Evolutionary conservation across 2,797 vertebrate species (phyloP).

Genomic region (Ceryle rudis): DNA sequence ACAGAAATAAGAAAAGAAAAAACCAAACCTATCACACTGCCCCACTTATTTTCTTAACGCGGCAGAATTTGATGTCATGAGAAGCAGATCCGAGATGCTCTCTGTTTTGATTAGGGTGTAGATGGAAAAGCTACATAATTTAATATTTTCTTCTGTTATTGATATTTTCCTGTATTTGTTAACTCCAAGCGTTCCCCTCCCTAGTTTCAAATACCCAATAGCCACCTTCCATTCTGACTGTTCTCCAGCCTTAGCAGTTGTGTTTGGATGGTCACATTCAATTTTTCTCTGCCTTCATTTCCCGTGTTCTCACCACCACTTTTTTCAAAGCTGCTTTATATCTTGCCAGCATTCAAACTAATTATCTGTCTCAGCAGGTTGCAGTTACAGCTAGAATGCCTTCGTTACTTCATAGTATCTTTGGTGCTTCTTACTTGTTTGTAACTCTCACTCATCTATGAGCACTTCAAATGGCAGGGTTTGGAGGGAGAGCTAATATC

Average conservation of each 20-base stretch:
- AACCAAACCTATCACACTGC: not conserved
- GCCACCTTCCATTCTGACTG: not conserved
- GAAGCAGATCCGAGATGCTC: not conserved
- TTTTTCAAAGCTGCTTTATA: not conserved
- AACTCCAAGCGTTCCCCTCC: not conserved
- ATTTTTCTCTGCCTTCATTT: not conserved
- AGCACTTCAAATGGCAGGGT: not conserved
- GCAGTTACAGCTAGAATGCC: not conserved
- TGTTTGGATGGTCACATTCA: not conserved
- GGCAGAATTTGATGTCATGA: not conserved
- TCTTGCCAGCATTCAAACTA: not conserved
- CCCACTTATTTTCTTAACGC: not conserved
- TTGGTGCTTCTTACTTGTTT: not conserved
- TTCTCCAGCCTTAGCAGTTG: not conserved
- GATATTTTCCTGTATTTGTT: not conserved
- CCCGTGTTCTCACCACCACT: not conserved
- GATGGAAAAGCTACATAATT: not conserved
- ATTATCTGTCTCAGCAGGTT: slow-evolving; percentile 9
- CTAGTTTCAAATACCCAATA: not conserved
- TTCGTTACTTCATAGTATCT: not conserved
- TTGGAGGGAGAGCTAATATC: not conserved
- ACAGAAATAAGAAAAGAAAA: not conserved
- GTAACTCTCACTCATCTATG: not conserved
- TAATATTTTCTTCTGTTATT: not conserved
- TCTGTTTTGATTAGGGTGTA: not conserved